Percentiles rank a stretch among this genome's conserved stretches.
phyloP scores from a whole-genome alignment of 1,140 invertebrate species.

The Trachymyrmex septentrionalis region DNA sequence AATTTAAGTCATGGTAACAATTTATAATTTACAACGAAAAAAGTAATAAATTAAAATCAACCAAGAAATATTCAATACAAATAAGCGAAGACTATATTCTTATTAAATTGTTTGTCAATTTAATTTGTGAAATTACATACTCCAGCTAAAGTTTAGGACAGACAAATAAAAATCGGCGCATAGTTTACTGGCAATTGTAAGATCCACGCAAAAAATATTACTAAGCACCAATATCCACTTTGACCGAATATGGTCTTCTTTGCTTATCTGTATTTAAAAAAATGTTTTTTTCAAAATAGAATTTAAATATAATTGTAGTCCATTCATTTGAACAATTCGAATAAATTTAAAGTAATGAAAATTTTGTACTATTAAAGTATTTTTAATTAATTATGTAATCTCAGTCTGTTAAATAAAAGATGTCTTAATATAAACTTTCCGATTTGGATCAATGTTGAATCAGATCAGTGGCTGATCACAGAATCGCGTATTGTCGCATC shows the following conservation, averaged over 20 bases:
- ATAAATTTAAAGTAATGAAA: slow-evolving; percentile 9
- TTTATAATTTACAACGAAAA: slow-evolving; percentile 2
- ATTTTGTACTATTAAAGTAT: slow-evolving; percentile 61
- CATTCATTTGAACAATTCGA: slow-evolving; percentile 36
- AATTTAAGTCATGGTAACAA: background rate
- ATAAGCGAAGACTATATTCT: too few species aligned
- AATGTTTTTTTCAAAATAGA: slow-evolving; percentile 5
- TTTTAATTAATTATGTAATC: background rate
- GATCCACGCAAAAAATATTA: too few species aligned
- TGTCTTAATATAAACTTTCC: slow-evolving; percentile 50
- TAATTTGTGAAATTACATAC: too few species aligned
- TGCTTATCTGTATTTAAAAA: background rate
- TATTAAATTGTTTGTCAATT: too few species aligned
- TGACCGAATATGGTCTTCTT: too few species aligned
- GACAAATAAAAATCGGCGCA: too few species aligned
- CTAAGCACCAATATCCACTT: too few species aligned
- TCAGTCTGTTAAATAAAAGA: slow-evolving; percentile 47
- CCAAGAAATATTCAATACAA: too few species aligned
- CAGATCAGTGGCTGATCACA: slow-evolving; percentile 72
- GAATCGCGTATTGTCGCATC: slow-evolving; percentile 78
- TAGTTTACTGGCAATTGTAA: too few species aligned
- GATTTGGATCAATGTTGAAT: slow-evolving; percentile 46
- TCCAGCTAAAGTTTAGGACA: too few species aligned
- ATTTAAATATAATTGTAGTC: background rate
- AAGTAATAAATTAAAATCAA: background rate